phyloP scores from a whole-genome alignment of 2,113 vertebrate species.

The Aegithalos caudatus region DNA sequence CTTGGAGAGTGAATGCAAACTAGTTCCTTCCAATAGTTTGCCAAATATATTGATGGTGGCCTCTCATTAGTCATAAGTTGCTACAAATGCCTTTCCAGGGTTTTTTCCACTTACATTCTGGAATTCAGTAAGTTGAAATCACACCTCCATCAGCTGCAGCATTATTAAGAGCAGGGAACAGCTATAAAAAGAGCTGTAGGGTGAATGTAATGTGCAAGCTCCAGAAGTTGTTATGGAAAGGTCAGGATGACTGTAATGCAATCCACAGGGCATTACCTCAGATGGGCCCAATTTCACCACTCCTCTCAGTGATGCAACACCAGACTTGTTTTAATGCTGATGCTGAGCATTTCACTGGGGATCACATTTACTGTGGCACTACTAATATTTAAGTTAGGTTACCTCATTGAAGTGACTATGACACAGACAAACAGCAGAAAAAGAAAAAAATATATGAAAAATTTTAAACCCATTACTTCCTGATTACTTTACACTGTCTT shows the following conservation, averaged over 20 bases:
- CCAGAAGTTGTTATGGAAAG: neutral
- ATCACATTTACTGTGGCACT: neutral
- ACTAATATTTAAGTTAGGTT: neutral
- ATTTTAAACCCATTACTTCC: neutral
- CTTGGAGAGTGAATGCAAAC: neutral
- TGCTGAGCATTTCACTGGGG: neutral
- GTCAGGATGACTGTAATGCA: neutral
- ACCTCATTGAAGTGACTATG: neutral
- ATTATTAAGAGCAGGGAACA: neutral
- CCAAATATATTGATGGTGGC: neutral
- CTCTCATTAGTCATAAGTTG: neutral
- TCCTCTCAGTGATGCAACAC: neutral
- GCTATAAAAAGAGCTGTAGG: neutral
- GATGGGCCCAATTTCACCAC: neutral
- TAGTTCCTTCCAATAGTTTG: neutral
- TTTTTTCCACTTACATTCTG: neutral
- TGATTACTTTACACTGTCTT: neutral
- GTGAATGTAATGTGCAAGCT: neutral
- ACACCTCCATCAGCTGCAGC: neutral
- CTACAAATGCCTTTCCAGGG: neutral
- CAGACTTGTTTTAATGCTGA: neutral
- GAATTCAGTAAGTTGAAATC: neutral
- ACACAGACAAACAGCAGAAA: neutral
- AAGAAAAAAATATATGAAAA: neutral
- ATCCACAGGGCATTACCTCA: neutral